phyloP scores from a whole-genome alignment of 64 coral and sea anemone species.

The Montipora efflorescens region DNA sequence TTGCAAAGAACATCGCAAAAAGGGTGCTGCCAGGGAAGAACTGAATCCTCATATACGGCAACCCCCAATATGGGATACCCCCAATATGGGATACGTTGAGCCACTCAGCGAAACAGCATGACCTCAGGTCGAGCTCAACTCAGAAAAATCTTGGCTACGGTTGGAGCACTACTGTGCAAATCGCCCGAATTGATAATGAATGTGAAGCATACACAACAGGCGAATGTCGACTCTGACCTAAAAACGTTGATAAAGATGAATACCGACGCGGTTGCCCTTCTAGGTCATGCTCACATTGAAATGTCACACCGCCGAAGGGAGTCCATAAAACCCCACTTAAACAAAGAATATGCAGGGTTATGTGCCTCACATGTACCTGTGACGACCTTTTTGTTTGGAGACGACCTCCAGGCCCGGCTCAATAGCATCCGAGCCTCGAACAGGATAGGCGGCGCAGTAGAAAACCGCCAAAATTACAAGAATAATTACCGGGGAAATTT shows the following conservation, averaged over 20 bases:
- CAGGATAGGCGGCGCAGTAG: slow-evolving; percentile 1
- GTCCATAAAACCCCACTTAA: slow-evolving; percentile 41
- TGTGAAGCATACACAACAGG: neutral
- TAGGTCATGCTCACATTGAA: slow-evolving; percentile 38
- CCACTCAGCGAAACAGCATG: slow-evolving; percentile 26
- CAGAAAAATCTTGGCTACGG: slow-evolving; percentile 9
- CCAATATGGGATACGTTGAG: slow-evolving; percentile 25
- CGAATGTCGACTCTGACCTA: neutral
- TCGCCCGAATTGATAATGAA: neutral
- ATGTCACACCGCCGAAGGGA: slow-evolving; percentile 42
- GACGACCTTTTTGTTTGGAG: too few species aligned
- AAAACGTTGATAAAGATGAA: slow-evolving; percentile 14
- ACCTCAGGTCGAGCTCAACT: slow-evolving; percentile 33
- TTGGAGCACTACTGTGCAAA: slow-evolving; percentile 9
- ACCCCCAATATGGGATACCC: too few species aligned
- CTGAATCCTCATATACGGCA: too few species aligned
- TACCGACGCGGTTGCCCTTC: neutral
- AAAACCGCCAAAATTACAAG: neutral
- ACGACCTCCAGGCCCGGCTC: slow-evolving; percentile 39
- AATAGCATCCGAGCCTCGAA: slow-evolving; percentile 52
- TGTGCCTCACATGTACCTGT: slow-evolving; percentile 29
- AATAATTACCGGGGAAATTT: neutral
- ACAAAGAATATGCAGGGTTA: slow-evolving; percentile 44
- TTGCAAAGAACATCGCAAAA: too few species aligned
- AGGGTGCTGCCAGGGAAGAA: too few species aligned